phyloP scores from a whole-genome alignment of 2,888 invertebrate species.

The Andrena bicolor region DNA sequence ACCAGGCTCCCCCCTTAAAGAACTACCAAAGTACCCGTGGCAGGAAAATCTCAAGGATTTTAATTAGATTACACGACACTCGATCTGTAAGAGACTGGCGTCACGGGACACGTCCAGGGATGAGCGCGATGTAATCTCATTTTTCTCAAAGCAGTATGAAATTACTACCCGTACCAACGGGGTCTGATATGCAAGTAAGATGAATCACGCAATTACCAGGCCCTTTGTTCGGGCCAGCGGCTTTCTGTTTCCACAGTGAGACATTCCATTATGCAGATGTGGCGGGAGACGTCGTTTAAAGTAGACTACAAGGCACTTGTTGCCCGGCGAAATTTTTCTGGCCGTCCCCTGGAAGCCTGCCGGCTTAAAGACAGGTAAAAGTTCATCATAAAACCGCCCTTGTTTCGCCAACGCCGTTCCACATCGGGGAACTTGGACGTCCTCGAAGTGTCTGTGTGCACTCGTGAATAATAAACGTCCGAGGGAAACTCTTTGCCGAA shows the following conservation, averaged over 20 bases:
- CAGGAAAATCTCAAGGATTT: too few relatives aligned
- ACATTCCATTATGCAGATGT: conserved; percentile 61
- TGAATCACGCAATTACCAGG: conserved; percentile 55
- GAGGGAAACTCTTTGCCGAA: not conserved
- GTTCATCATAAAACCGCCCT: not conserved
- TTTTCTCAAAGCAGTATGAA: conserved; percentile 16
- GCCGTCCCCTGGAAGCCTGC: conserved; percentile 20
- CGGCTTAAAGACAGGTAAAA: conserved; percentile 2
- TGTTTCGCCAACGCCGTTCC: not conserved
- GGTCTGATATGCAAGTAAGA: conserved; percentile 55
- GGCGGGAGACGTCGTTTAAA: conserved; percentile 42
- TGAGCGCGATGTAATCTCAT: conserved; percentile 7
- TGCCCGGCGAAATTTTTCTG: conserved; percentile 55
- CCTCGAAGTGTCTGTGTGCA: not conserved
- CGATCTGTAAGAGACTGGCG: conserved; percentile 14
- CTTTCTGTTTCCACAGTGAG: conserved; percentile 39
- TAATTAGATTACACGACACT: not conserved
- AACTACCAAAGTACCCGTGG: too few relatives aligned
- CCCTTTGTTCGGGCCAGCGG: conserved; percentile 33
- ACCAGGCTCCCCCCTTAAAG: too few relatives aligned
- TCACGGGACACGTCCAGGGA: not conserved
- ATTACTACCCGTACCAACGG: conserved; percentile 27
- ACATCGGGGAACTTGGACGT: not conserved
- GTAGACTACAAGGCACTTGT: conserved; percentile 55
- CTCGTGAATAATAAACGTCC: conserved; percentile 15